Evolutionary conservation across 1,140 invertebrate species (phyloP), one percentile per base, ranked within the genome.

Genomic region (Neodiprion fabricii): DNA sequence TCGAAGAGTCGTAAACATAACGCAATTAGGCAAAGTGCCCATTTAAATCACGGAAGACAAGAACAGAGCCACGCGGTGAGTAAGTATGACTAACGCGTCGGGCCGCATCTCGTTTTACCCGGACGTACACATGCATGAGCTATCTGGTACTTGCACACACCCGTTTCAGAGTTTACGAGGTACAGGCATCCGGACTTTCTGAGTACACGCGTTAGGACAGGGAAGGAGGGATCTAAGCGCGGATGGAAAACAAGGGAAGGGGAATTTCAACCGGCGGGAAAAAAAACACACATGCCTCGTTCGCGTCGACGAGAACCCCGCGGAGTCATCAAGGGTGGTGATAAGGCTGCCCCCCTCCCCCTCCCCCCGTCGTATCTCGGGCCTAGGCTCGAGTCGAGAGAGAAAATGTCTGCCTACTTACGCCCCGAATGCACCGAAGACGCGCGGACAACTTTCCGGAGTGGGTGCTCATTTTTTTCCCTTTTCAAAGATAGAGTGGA

Each of bases 11-110:
- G 72, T 80, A 81, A 82, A 82, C 76, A 79, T 82, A 81, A 83
- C 74, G 73, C 76, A 80, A 81, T 83, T 82, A 82, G 73, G 68
- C 76, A 77, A 81, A 82, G 72, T 77, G 75, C 66, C 76, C 72
- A 74, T 81, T 79, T 77, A 79, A 82, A 80, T 82, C 68, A 76
- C 73, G 68, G 71, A 7, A 49, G 12, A 66, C 65, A 48, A 48
- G 70, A 73, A 28, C 67, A 73, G 77, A 76, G 68, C 74, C 70
- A 48, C 10, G 2, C 47, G 67, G n/a, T 9, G 53, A 61, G 53
- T 72, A 53, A 40, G 53, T 11, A 61, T 61, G 53, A 61, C 53
- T 61, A 61, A 61, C 53, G n/a, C 11, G 53, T 61, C 28, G 5
- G 28, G 28, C n/a, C 53, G n/a, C 11, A 61, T 61, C 9, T 61